phyloP scores from a whole-genome alignment of 2,113 vertebrate genomes.

The Pomatorhinus ruficollis region DNA sequence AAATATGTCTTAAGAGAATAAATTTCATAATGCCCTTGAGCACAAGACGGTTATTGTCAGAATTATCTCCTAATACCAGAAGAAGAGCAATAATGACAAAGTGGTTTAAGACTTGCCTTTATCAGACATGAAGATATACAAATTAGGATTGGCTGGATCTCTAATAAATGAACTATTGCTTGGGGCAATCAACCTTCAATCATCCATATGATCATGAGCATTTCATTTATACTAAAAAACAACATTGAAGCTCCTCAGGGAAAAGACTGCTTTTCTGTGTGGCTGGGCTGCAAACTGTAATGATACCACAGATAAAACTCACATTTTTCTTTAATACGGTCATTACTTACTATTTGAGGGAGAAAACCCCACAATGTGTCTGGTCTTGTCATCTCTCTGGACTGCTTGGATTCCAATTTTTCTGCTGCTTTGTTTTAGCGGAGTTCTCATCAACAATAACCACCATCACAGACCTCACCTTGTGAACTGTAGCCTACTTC shows the following conservation, averaged over 20 bases:
- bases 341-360: background rate
- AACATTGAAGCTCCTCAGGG: background rate
- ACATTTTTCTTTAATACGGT: background rate
- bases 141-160: background rate
- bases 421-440: background rate
- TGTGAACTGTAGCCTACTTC: background rate
- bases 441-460: background rate
- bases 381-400: background rate
- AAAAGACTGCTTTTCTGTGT: background rate
- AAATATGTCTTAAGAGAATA: constrained; percentile 43
- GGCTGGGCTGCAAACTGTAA: background rate
- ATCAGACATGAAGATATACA: constrained; percentile 5
- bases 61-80: background rate
- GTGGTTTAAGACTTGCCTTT: background rate
- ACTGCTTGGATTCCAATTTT: background rate
- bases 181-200: background rate
- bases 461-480: background rate
- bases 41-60: background rate
- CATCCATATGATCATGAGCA: background rate
- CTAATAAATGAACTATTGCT: constrained; percentile 45
- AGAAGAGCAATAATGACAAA: background rate
- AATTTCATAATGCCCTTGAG: constrained; percentile 28
- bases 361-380: background rate
- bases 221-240: constrained; percentile 24
- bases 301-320: background rate